Evolutionary conservation across 1,140 invertebrate genomes (phyloP).

Genomic region (Pseudomyrmex flavicornis): DNA sequence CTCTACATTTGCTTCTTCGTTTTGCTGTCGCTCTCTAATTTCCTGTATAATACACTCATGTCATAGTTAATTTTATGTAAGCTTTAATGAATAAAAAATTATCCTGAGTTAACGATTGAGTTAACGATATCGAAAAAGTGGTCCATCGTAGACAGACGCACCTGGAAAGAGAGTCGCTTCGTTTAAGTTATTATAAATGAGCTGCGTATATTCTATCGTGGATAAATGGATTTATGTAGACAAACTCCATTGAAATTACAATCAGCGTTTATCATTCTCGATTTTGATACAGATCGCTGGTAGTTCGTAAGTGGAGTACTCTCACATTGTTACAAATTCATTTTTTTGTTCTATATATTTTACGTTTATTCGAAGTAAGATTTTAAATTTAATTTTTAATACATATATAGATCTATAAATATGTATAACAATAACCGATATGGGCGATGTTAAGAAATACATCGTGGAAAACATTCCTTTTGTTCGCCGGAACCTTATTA

Average conservation of each 20-base stretch:
- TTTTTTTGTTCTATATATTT: background rate
- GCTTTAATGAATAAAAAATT: conserved; percentile 43
- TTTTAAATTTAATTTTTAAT: background rate
- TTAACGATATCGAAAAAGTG: conserved; percentile 65
- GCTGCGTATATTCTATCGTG: conserved; percentile 59
- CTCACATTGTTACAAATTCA: conserved; percentile 68
- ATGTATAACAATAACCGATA: background rate
- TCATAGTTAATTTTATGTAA: background rate
- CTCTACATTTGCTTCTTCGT: conserved; percentile 16
- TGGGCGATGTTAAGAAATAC: background rate
- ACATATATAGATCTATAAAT: background rate
- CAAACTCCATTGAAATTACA: conserved; percentile 70
- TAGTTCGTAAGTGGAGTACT: conserved; percentile 67
- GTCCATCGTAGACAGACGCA: conserved; percentile 60
- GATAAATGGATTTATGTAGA: conserved; percentile 61
- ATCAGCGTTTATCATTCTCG: conserved; percentile 61
- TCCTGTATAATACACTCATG: background rate
- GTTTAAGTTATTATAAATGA: conserved; percentile 74
- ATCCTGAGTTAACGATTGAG: conserved; percentile 21
- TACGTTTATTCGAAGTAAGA: background rate
- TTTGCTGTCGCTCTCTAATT: background rate
- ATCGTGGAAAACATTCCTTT: conserved; percentile 53
- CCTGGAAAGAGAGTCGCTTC: conserved; percentile 70
- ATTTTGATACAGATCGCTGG: conserved; percentile 14
- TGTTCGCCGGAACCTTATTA: conserved; percentile 69